Evolutionary conservation across 2,113 vertebrate genomes (phyloP), one percentile per base, ranked within the genome.

Genomic region (Falco punctatus): DNA sequence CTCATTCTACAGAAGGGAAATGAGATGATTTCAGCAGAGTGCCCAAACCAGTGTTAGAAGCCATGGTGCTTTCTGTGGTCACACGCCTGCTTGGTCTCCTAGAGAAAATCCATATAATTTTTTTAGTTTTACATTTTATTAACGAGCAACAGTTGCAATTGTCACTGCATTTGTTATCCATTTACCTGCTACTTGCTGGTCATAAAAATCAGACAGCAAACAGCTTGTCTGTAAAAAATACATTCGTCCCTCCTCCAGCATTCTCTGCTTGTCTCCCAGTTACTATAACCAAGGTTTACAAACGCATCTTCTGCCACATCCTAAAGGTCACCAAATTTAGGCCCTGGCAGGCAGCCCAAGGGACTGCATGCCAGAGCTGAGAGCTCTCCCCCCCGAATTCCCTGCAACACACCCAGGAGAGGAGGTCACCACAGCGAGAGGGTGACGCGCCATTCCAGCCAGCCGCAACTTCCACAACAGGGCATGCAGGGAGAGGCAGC

Each of bases 261-360:
- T 92, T 95, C 75, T 75, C 66, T 42, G 71, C 32, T 88, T 46
- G 81, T 70, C 84, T 95, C 85, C 58, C 78, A 86, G 75, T 73
- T 85, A 96, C 94, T 82, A 84, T 57, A 77, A 91, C 74, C 78
- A 95, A 96, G 33, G 55, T 93, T 96, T 96, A 96, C 87, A 96
- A 94, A 91, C 8, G 32, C 67, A 94, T 95, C 84, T 95, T 88
- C 79, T 92, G 74, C 81, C 59, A 91, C 79, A 96, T 90, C 84
- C 94, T 91, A 94, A 97, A 97, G 95, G 92, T 97, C 95, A 95
- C 89, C 81, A 96, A 95, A 97, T 88, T 85, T 78, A 94, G 94
- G 91, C 18, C 38, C 75, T 96, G 96, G 96, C 92, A 96, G 58
- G 33, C 64, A 73, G 94, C 97, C 95, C 67, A 82, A 83, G 71